Evolutionary conservation across 2,888 invertebrate genomes (phyloP).

Genomic region (Ptychoptera contaminata): DNA sequence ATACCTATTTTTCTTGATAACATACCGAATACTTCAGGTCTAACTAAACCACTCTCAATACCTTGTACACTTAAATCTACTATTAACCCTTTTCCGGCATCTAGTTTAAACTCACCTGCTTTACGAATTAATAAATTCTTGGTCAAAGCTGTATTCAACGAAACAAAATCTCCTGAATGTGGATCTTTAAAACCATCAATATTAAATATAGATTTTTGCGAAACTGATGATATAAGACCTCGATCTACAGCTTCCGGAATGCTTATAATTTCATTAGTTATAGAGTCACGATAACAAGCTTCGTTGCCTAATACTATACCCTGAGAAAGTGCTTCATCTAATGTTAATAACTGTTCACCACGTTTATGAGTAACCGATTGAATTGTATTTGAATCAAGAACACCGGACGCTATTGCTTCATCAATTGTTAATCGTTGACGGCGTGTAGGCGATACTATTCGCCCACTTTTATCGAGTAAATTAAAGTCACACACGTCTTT

Average conservation of each 20-base stretch:
- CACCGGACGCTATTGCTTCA: slow-evolving; percentile 74
- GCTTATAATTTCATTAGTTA: slow-evolving; percentile 54
- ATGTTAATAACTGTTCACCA: slow-evolving; percentile 54
- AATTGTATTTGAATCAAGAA: slow-evolving; percentile 67
- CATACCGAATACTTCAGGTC: slow-evolving; percentile 77
- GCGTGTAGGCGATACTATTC: slow-evolving; percentile 68
- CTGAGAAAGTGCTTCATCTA: slow-evolving; percentile 69
- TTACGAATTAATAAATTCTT: slow-evolving; percentile 63
- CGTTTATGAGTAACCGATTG: slow-evolving; percentile 74
- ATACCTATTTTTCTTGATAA: slow-evolving; percentile 70
- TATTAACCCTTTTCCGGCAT: slow-evolving; percentile 59
- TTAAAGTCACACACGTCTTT: slow-evolving; percentile 73
- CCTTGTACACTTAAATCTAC: slow-evolving; percentile 67
- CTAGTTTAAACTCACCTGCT: slow-evolving; percentile 51
- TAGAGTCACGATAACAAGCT: slow-evolving; percentile 57
- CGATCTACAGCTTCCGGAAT: slow-evolving; percentile 79
- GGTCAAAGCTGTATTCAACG: slow-evolving; percentile 65
- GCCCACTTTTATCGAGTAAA: slow-evolving; percentile 57
- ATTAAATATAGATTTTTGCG: slow-evolving; percentile 78
- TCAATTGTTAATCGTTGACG: slow-evolving; percentile 59
- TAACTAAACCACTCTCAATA: slow-evolving; percentile 57
- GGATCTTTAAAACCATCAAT: slow-evolving; percentile 82
- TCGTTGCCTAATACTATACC: slow-evolving; percentile 62
- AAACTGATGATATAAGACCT: slow-evolving; percentile 75
- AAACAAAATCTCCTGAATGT: slow-evolving; percentile 63